Conservation (phyloP, 2,113 vertebrate species). For the Ictalurus punctatus region DNA sequence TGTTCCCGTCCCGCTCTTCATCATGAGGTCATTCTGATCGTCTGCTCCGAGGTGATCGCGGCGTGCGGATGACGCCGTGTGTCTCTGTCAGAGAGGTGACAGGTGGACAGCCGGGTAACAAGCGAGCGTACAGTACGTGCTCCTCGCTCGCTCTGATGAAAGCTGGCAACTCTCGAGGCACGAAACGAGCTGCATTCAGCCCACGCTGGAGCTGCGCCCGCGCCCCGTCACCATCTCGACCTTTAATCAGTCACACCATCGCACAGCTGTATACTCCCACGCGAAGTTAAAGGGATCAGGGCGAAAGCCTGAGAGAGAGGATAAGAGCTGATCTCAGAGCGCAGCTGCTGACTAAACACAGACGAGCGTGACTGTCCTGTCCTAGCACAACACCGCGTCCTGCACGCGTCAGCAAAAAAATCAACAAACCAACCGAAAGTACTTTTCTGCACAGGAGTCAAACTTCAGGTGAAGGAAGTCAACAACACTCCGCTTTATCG, state of each 20-base stretch:
- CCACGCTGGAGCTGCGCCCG: slow-evolving; percentile 23
- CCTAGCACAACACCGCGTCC: background rate
- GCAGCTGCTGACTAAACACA: slow-evolving; percentile 23
- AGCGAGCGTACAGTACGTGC: slow-evolving; percentile 60
- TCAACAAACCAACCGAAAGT: background rate
- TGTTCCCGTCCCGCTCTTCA: background rate
- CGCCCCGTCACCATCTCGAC: slow-evolving; percentile 28
- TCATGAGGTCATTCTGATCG: background rate
- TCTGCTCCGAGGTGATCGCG: background rate
- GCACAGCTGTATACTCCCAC: slow-evolving; percentile 43
- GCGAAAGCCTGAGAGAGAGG: slow-evolving; percentile 6
- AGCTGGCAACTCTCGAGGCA: slow-evolving; percentile 64
- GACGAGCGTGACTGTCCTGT: background rate
- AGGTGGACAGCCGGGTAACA: slow-evolving; percentile 65
- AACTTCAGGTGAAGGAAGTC: background rate
- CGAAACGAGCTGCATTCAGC: slow-evolving; percentile 36
- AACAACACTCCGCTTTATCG: background rate
- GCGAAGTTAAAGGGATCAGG: slow-evolving; percentile 1
- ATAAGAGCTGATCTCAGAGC: background rate
- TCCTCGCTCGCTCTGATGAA: slow-evolving; percentile 65
- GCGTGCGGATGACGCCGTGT: background rate
- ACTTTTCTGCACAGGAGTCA: background rate
- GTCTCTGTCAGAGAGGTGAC: slow-evolving; percentile 49
- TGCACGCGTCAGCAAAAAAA: background rate
- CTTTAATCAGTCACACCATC: slow-evolving; percentile 61